Conservation (phyloP, 2,888 invertebrate species). For the Sinotaia quadrata region DNA sequence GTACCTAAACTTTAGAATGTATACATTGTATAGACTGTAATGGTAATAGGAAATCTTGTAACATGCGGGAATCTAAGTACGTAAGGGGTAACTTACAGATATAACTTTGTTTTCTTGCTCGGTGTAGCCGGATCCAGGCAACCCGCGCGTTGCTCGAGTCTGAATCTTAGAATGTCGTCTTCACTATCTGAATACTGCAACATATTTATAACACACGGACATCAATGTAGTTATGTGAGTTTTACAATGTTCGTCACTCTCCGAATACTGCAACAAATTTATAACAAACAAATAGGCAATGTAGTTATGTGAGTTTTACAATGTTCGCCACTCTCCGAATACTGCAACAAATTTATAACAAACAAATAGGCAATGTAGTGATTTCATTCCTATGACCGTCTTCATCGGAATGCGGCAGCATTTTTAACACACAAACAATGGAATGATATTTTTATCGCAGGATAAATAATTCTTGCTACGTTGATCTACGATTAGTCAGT, state of each 20-base stretch:
- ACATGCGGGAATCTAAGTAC: no score
- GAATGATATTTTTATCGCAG: no score
- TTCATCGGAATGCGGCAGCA: no score
- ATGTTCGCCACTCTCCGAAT: slow-evolving; percentile 39
- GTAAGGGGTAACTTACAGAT: slow-evolving; percentile 27
- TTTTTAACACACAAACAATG: no score
- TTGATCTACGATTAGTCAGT: no score
- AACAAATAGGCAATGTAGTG: background rate
- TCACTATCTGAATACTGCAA: slow-evolving; percentile 61
- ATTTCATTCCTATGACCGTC: no score
- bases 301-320: background rate
- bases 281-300: background rate
- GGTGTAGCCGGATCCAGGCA: slow-evolving; percentile 38
- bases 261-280: slow-evolving; percentile 38
- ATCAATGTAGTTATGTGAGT: background rate
- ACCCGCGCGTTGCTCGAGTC: slow-evolving; percentile 53
- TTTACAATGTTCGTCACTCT: slow-evolving; percentile 22
- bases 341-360: slow-evolving; percentile 21
- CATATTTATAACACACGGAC: no score
- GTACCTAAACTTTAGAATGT: no score
- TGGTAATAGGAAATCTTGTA: no score
- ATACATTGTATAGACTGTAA: no score
- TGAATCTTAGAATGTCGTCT: slow-evolving; percentile 52
- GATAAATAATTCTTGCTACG: no score
- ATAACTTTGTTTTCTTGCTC: slow-evolving; percentile 34